Base-by-base conservation (phyloP, 2,888 invertebrate genomes). In the Dolichomitus sp. region DNA sequence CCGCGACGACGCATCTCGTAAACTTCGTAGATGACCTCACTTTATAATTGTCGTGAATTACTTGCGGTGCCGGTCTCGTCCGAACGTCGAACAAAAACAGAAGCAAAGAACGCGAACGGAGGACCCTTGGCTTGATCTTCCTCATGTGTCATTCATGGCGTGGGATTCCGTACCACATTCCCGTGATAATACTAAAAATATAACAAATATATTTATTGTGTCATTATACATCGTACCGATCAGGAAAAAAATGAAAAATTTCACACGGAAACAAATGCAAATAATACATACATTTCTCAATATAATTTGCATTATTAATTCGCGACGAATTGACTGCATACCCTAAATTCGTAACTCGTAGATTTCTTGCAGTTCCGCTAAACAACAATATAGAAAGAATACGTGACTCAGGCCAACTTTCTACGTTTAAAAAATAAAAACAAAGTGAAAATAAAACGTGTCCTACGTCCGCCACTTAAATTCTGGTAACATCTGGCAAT, bases 21-120 rank as follows among this genome's bases (percentile, higher is more conserved):
- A 93, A 91, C 92, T 92, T 89, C 89, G 90, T 89, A 89, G 93
- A 93, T 93, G 93, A 93, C 93, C 93, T 93, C 93, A 93, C 93
- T 93, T 92, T 93, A 89, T 92, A 93, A 93, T 93, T 93, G 92
- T 91, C 91, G 85, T 84, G 90, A 90, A 91, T 90, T 92, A 88
- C 89, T 88, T 84, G 87, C 77, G 85, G 80, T 81, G 84, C 81
- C 79, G 84, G 77, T 83, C 83, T 75, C 70, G 27, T 48, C 52
- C 42, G 66, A 65, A 79, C 82, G 66, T 73, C 82, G 82, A 68
- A 80, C 68, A 79, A 59, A 63, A 74, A 76, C 42, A 77, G 73
- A 61, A 74, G 74, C 68, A 23, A 54, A 37, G 37, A 66, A 72
- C 27, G 23, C 33, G 42, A 75, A 57, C 63, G 19, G 27, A 19